Evolutionary conservation across 1,140 invertebrate genomes (phyloP).

Genomic region (Calephelis virginiensis): DNA sequence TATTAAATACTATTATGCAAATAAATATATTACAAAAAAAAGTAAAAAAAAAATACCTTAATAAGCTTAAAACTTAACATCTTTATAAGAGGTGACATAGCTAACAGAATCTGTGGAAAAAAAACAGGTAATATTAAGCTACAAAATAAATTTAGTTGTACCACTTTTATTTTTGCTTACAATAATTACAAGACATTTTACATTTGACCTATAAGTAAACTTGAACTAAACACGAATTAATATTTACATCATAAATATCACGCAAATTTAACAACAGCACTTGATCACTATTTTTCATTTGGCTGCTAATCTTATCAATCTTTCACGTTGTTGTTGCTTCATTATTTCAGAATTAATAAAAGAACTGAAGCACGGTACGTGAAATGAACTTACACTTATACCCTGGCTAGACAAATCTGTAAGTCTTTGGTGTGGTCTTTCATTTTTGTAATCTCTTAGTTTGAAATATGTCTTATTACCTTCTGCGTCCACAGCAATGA

Average conservation of each 20-base stretch:
- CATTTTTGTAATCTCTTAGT: constrained; percentile 43
- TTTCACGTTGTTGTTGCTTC: constrained; percentile 46
- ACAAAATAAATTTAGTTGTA: constrained; percentile 9
- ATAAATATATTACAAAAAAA: not conserved
- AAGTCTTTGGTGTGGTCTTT: constrained; percentile 48
- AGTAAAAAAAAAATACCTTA: constrained; percentile 3
- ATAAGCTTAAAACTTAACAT: too few relatives aligned
- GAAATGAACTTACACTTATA: constrained; percentile 63
- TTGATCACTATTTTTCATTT: constrained; percentile 26
- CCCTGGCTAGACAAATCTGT: constrained; percentile 42
- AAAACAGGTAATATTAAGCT: not conserved
- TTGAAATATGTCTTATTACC: constrained; percentile 62
- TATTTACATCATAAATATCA: constrained; percentile 38
- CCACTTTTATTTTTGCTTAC: constrained; percentile 23
- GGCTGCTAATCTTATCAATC: constrained; percentile 29
- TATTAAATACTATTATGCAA: not conserved
- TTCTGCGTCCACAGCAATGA: constrained; percentile 47
- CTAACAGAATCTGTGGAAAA: too few relatives aligned
- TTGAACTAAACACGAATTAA: constrained; percentile 42
- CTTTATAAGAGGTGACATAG: too few relatives aligned
- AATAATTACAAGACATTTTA: constrained; percentile 52
- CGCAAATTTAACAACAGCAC: constrained; percentile 28
- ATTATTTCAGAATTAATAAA: constrained; percentile 55
- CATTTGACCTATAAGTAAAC: constrained; percentile 57
- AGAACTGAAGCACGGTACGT: constrained; percentile 64